phyloP scores from a whole-genome alignment of 2,113 vertebrate genomes.

The Lagopus leucura region DNA sequence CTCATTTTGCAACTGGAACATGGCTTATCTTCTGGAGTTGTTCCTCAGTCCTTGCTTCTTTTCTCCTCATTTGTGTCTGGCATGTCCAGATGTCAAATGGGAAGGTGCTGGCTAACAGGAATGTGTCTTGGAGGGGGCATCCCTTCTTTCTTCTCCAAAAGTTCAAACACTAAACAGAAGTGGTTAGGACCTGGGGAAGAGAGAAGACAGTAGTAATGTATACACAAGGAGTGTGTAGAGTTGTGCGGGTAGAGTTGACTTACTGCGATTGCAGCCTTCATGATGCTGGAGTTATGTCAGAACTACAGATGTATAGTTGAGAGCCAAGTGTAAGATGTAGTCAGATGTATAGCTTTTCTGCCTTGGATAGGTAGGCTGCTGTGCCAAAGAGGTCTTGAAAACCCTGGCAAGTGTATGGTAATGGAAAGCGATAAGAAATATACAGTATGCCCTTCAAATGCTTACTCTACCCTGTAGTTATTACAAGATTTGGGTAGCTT shows the following conservation, averaged over 20 bases:
- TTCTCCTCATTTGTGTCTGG: not conserved
- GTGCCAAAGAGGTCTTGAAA: not conserved
- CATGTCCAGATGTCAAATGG: not conserved
- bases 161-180: not conserved
- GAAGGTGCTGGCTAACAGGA: not conserved
- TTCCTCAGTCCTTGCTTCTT: not conserved
- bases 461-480: not conserved
- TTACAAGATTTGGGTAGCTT: not conserved
- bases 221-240: accelerated
- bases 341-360: not conserved
- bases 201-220: not conserved
- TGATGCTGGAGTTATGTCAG: not conserved
- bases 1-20: not conserved
- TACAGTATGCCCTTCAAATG: not conserved
- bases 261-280: not conserved
- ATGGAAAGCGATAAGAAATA: not conserved
- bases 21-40: not conserved
- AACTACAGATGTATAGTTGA: not conserved
- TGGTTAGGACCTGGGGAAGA: not conserved
- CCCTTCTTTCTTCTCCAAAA: not conserved
- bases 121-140: not conserved
- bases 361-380: not conserved
- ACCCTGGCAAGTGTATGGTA: not conserved
- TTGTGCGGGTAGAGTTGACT: not conserved
- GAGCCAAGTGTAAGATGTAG: not conserved